Percentiles rank a stretch among this genome's conserved stretches.
These are phyloP conservation scores for Ictidomys tridecemlineatus DNA, from an alignment of 2,113 vertebrate genomes.

Conservation along the genomic window DNA sequence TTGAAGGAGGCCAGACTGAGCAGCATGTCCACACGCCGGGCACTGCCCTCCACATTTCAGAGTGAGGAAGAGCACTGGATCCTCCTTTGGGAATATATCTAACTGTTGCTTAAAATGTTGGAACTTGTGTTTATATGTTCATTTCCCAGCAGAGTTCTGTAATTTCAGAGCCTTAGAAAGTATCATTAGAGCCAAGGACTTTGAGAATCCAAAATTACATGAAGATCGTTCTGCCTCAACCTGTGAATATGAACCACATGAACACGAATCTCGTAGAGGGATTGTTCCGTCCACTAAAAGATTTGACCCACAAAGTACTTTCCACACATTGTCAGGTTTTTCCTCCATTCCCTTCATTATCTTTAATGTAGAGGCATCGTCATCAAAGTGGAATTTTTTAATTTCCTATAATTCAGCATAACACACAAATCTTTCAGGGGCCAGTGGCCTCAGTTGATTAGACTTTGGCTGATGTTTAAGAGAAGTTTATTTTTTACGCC, in stretches of 20 bases:
- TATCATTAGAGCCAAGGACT: not conserved
- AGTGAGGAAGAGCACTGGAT: not conserved
- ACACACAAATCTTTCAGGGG: rapidly evolving
- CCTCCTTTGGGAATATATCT: not conserved
- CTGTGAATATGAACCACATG: not conserved
- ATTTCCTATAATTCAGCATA: not conserved
- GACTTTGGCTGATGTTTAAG: not conserved
- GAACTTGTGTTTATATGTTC: not conserved
- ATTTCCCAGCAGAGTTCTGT: not conserved
- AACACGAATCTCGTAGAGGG: not conserved
- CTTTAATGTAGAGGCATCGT: not conserved
- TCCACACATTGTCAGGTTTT: not conserved
- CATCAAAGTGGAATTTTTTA: not conserved
- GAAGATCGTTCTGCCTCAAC: not conserved
- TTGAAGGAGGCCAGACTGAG: not conserved
- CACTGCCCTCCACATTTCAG: not conserved
- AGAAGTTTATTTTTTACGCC: not conserved
- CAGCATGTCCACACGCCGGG: rapidly evolving
- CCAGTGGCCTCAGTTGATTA: not conserved
- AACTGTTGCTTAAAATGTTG: not conserved
- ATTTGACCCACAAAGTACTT: not conserved
- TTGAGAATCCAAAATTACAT: not conserved
- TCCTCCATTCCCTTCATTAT: rapidly evolving
- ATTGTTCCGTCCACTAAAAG: not conserved
- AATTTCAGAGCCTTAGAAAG: not conserved